These are phyloP conservation scores for Pterophyllum scalare DNA, from an alignment of 2,113 vertebrate species.

Conservation along the genomic window DNA sequence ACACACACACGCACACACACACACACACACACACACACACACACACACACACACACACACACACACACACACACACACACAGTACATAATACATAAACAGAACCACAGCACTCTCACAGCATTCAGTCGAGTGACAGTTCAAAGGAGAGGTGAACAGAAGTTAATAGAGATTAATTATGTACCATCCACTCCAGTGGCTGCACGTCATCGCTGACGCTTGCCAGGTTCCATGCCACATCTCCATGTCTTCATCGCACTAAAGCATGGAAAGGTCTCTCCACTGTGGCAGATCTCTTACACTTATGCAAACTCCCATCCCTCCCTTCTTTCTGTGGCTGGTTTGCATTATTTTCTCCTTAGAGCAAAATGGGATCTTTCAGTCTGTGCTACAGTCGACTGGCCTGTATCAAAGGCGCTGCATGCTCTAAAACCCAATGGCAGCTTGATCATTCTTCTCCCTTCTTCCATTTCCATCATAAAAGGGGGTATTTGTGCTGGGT, in stretches of 20 bases:
- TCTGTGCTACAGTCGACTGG: constrained; percentile 55
- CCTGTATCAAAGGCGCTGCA: constrained; percentile 64
- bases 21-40: neutral
- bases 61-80: constrained; percentile 7
- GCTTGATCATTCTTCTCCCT: constrained; percentile 56
- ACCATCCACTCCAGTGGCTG: constrained; percentile 42
- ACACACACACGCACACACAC: neutral
- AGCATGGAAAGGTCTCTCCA: constrained; percentile 36
- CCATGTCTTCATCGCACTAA: constrained; percentile 64
- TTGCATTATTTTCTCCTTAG: constrained; percentile 70
- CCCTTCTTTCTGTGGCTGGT: constrained; percentile 34
- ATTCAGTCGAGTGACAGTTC: constrained; percentile 54
- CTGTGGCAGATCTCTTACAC: constrained; percentile 42
- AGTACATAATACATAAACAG: constrained; percentile 13
- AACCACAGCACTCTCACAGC: neutral
- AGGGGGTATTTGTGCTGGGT: constrained; percentile 65
- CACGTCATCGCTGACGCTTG: constrained; percentile 64
- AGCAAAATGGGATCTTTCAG: constrained; percentile 66
- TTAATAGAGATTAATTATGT: constrained; percentile 71
- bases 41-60: neutral
- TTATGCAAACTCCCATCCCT: constrained; percentile 22
- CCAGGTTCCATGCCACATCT: constrained; percentile 51
- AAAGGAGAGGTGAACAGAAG: constrained; percentile 62
- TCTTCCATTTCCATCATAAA: constrained; percentile 59
- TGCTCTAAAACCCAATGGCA: constrained; percentile 57